Evolutionary conservation across 2,797 vertebrate species (phyloP).

Genomic region (Tachyglossus aculeatus): DNA sequence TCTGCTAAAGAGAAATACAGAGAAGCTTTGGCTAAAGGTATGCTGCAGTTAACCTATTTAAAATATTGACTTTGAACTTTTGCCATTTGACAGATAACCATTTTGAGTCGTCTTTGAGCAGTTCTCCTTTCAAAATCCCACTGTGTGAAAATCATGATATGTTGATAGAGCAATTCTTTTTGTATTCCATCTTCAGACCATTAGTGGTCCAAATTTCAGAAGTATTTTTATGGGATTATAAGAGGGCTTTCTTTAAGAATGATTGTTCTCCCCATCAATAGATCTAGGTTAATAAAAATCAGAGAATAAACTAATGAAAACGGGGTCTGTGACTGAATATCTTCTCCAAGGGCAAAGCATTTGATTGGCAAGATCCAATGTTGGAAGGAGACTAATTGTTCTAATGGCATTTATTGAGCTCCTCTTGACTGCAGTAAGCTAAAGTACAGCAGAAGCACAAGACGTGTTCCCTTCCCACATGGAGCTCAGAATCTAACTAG

Average conservation of each 20-base stretch:
- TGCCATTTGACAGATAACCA: conserved; percentile 15
- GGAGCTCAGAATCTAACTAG: no score
- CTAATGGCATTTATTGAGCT: no score
- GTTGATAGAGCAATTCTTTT: background rate
- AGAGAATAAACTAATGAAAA: background rate
- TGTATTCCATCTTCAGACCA: no score
- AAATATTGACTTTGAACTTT: conserved; percentile 16
- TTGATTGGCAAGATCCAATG: no score
- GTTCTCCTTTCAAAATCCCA: background rate
- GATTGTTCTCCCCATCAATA: background rate
- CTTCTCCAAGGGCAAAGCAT: no score
- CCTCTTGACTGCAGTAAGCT: no score
- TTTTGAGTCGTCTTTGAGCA: background rate
- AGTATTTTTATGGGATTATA: background rate
- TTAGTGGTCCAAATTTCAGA: no score
- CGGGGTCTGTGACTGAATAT: no score
- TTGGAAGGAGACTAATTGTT: no score
- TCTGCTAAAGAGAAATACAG: conserved; percentile 92
- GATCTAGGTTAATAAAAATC: conserved; percentile 17
- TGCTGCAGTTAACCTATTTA: conserved; percentile 12
- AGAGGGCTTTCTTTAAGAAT: background rate
- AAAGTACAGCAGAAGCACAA: no score
- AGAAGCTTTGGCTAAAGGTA: conserved; percentile 93
- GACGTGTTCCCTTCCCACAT: no score
- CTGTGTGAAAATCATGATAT: background rate